Evolutionary conservation across 2,113 vertebrate species (phyloP), one percentile per base, ranked within the genome.

Genomic region (Corydoras sp.): DNA sequence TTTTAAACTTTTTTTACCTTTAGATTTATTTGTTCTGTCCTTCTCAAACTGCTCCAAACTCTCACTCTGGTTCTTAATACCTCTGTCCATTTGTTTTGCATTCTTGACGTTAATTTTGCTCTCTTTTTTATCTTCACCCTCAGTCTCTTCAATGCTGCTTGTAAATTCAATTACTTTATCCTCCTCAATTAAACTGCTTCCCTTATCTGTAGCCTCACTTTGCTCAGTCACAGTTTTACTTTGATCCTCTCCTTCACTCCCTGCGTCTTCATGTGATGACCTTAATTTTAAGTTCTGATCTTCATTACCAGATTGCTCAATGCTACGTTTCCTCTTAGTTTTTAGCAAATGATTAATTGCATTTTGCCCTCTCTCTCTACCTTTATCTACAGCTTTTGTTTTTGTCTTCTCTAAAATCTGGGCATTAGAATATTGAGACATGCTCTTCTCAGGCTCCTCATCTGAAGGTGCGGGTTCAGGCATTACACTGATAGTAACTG

Each of bases 401-500:
- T 9, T 61, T 65, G 58, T 49, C n/a, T 68, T 35, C 9, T 71
- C 54, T 58, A 51, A 58, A 32, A 67, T 35, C 0, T 29, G 53
- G 1, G 12, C 71, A 29, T 53, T 31, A 0, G 54, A 30, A 24
- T 48, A 62, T 51, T 30, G 66, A 43, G 68, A 58, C 11, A 31
- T 58, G 49, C 55, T 67, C 6, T 24, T 53, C 31, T 79, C 62
- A 18, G 49, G 13, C 18, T 76, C 50, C 63, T 49, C 48, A 11
- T 72, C 60, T 48, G 68, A 68, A 61, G 24, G 49, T 0, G 58
- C 71, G 5, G 71, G 58, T 1, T 83, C 77, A 0, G 83, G 77
- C 5, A 72, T 79, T 10, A 88, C 70, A 48, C 81, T 83, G 61
- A 87, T 83, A 48, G 80, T 86, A 4, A 84, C 78, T 0, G 60